A percentile compares a stretch with the other conserved stretches of the same genome.
phyloP scores from a whole-genome alignment of 1,140 invertebrate genomes.

The Choristoneura fumiferana region DNA sequence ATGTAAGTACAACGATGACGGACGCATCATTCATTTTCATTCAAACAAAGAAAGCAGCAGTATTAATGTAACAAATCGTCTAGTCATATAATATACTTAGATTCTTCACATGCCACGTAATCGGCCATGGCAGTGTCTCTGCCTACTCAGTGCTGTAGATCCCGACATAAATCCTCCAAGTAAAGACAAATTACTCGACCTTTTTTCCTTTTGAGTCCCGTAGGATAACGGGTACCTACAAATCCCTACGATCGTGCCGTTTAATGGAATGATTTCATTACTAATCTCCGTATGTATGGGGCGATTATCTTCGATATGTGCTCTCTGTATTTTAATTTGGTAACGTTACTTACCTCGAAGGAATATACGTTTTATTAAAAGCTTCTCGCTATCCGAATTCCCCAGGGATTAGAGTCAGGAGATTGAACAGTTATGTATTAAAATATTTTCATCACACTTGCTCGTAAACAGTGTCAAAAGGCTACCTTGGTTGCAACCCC shows the following conservation, averaged over 20 bases:
- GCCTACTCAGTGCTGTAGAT: slow-evolving; percentile 31
- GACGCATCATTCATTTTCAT: not conserved
- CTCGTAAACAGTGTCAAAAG: too few relatives aligned
- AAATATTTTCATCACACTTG: not conserved
- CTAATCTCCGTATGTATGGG: slow-evolving; percentile 17
- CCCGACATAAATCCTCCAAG: slow-evolving; percentile 59
- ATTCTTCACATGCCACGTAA: slow-evolving; percentile 16
- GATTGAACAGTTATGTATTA: not conserved
- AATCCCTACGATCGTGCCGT: slow-evolving; percentile 46
- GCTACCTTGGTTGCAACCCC: too few relatives aligned
- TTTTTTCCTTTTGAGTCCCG: slow-evolving; percentile 50
- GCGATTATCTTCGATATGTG: slow-evolving; percentile 8
- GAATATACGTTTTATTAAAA: not conserved
- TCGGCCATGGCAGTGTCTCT: not conserved
- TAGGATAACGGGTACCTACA: slow-evolving; percentile 45
- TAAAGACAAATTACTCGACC: slow-evolving; percentile 65
- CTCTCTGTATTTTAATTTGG: not conserved
- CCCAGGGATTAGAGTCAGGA: not conserved
- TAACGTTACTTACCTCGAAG: not conserved
- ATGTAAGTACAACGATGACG: too few relatives aligned
- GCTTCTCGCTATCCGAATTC: not conserved
- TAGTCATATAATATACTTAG: slow-evolving; percentile 15
- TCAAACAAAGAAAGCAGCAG: not conserved
- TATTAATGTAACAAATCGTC: slow-evolving; percentile 12
- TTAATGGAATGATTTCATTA: slow-evolving; percentile 34